These are phyloP conservation scores for Trichopoda pennipes DNA, from an alignment of 2,888 invertebrate species.

Conservation along the genomic window DNA sequence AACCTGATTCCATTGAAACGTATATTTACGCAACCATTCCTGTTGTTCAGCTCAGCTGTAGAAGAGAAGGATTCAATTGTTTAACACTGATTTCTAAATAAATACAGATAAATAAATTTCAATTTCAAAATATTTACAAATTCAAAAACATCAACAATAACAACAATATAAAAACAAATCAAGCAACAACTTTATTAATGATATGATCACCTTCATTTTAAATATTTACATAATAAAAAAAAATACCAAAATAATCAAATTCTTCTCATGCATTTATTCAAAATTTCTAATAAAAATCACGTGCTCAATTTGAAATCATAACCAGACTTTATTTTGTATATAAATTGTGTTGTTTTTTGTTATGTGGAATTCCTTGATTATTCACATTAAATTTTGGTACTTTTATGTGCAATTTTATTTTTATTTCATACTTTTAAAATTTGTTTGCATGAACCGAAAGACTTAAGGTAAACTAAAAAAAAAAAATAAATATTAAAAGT, in stretches of 20 bases:
- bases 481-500: too few species aligned
- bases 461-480: too few species aligned
- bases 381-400: too few species aligned
- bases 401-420: too few species aligned
- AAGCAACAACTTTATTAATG: conserved; percentile 40
- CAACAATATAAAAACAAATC: conserved; percentile 24
- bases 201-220: conserved; percentile 57
- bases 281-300: conserved; percentile 28
- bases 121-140: conserved; percentile 67
- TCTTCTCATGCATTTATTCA: conserved; percentile 18
- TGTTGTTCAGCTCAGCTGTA: neutral
- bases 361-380: too few species aligned
- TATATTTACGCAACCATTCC: conserved; percentile 40
- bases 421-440: too few species aligned
- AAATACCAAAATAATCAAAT: neutral
- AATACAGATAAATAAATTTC: conserved; percentile 45
- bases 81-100: conserved; percentile 66
- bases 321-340: conserved; percentile 32
- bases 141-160: conserved; percentile 40
- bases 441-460: too few species aligned
- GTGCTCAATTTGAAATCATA: conserved; percentile 21
- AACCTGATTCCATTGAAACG: conserved; percentile 48
- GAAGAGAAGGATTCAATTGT: conserved; percentile 43
- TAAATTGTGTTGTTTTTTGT: neutral
- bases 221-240: conserved; percentile 54